Conservation (phyloP, 2,797 vertebrate species). For the Siniperca scherzeri region DNA sequence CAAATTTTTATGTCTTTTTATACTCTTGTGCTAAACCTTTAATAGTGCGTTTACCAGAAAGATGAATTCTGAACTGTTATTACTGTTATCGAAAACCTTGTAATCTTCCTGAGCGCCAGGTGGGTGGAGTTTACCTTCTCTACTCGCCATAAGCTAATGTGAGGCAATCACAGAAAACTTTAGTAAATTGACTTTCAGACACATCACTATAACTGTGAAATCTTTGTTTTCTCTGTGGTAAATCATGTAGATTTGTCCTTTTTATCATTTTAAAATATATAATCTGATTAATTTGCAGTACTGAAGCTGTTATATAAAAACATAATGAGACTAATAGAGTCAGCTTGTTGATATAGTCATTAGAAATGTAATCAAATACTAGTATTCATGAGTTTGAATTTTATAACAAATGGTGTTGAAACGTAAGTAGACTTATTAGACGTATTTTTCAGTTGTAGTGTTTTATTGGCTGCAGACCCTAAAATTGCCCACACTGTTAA, state of each 20-base stretch:
- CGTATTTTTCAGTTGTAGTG: conserved; percentile 15
- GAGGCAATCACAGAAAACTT: not conserved
- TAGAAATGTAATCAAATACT: conserved; percentile 41
- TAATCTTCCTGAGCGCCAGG: conserved; percentile 1
- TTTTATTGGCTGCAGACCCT: not conserved
- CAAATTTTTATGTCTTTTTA: conserved; percentile 60
- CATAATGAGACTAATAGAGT: conserved; percentile 19
- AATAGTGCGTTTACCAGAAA: not conserved
- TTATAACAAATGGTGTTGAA: conserved; percentile 42
- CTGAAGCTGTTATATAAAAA: conserved; percentile 9
- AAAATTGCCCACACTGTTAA: not conserved
- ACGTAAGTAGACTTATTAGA: not conserved
- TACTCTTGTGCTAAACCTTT: conserved; percentile 22
- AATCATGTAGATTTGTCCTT: conserved; percentile 5
- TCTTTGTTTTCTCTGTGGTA: not conserved
- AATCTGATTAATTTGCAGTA: conserved; percentile 16
- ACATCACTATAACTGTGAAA: not conserved
- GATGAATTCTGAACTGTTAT: conserved; percentile 14
- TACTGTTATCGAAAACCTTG: not conserved
- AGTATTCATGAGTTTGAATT: conserved; percentile 23
- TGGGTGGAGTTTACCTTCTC: conserved; percentile 3
- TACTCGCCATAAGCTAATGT: conserved; percentile 25
- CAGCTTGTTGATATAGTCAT: conserved; percentile 12
- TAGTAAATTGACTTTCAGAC: not conserved
- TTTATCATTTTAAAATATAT: conserved; percentile 3